These are phyloP conservation scores for Epizoanthus fatuus DNA, from an alignment of 92 coral and sea anemone species.

Conservation along the genomic window DNA sequence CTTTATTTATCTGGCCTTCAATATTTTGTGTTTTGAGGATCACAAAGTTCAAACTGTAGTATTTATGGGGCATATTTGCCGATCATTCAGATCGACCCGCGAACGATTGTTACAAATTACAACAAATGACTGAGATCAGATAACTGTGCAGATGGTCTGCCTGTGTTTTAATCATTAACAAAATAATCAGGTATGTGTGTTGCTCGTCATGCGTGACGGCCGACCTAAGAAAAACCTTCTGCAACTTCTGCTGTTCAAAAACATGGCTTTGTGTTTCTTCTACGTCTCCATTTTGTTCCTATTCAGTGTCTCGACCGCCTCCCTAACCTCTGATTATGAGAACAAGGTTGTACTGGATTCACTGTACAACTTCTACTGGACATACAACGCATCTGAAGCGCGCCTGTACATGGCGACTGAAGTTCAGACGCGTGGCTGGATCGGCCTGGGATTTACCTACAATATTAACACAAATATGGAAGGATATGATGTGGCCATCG, in stretches of 20 bases:
- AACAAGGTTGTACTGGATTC: conserved; percentile 5
- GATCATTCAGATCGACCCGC: too few species aligned
- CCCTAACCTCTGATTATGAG: conserved; percentile 9
- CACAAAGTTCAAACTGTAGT: too few species aligned
- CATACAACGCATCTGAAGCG: conserved; percentile 21
- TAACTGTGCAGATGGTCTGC: too few species aligned
- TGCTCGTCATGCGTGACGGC: too few species aligned
- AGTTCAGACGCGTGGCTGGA: conserved; percentile 24
- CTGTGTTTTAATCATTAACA: too few species aligned
- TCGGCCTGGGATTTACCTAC: conserved; percentile 22
- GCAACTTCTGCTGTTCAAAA: neutral
- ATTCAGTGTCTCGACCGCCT: neutral
- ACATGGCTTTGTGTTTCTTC: neutral
- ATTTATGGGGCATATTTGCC: too few species aligned
- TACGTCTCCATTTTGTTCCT: neutral
- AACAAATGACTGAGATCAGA: too few species aligned
- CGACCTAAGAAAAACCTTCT: too few species aligned
- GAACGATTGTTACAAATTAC: too few species aligned
- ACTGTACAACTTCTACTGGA: conserved; percentile 18
- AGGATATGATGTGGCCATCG: conserved; percentile 35
- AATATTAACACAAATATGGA: conserved; percentile 28
- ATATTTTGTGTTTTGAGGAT: too few species aligned
- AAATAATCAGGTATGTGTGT: too few species aligned
- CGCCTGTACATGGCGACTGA: conserved; percentile 22
- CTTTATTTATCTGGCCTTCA: too few species aligned